Conservation (phyloP, 2,113 vertebrate genomes). For the Otus sunia region DNA sequence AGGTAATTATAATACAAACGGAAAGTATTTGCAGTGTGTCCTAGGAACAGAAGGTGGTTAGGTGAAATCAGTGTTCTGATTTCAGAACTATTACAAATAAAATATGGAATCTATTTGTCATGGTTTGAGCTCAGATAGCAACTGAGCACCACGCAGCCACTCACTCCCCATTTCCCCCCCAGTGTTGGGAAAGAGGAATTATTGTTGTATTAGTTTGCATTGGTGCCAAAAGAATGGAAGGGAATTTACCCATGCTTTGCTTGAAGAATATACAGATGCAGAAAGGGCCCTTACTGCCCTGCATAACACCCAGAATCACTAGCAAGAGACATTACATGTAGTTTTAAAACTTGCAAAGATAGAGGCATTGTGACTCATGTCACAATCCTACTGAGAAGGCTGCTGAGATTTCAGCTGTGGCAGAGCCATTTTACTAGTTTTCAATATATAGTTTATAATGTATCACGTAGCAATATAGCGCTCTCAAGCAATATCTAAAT, state of each 20-base stretch:
- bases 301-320: neutral
- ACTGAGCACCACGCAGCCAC: too few species aligned
- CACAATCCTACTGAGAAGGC: neutral
- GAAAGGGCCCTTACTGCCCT: neutral
- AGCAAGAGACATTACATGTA: neutral
- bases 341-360: neutral
- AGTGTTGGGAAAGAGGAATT: too few species aligned
- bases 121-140: too few species aligned
- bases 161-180: too few species aligned
- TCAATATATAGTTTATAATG: neutral
- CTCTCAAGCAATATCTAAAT: neutral
- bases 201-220: neutral
- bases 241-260: neutral
- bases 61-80: neutral
- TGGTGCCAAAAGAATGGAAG: neutral
- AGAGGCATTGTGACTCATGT: neutral
- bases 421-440: neutral
- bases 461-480: neutral
- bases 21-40: neutral
- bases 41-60: neutral
- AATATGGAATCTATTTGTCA: neutral
- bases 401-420: neutral
- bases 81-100: neutral
- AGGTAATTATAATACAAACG: neutral
- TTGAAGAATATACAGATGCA: neutral